Evolutionary conservation across 2,113 vertebrate genomes (phyloP), one percentile per base, ranked within the genome.

Genomic region (Pedetes capensis): DNA sequence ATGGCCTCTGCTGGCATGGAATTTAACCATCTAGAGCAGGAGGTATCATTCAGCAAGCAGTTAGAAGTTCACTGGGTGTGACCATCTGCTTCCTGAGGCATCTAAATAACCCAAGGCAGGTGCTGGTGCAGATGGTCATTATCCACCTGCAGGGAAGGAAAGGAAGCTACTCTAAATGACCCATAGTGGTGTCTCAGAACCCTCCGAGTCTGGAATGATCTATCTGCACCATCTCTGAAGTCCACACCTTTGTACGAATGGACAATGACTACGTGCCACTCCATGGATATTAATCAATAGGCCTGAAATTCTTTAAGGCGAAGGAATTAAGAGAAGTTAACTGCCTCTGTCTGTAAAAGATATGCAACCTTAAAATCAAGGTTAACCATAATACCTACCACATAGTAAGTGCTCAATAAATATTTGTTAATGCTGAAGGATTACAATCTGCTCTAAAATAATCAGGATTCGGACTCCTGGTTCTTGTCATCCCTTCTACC

Each of bases 51-150:
- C 80, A 80, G 82, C 39, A 91, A 81, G 53, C 78, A 80, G 68
- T 83, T 89, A 80, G 72, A 92, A 81, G 90, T 89, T 89, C 90
- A 72, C 66, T 76, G 87, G 76, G 4, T 71, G 39, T 88, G 78
- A 63, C 86, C 91, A 89, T 86, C 93, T 96, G 95, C 57, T 94
- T 92, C 78, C 72, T 27, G 68, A 57, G 80, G 66, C 42, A 81
- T 23, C 63, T 71, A 55, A 76, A 44, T 68, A 90, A 74, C 83
- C 59, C 2, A 47, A 84, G 51, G 74, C 92, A 91, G 94, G 72
- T 64, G 49, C 57, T 51, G 68, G 55, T 59, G 12, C 84, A 92
- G 80, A 93, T 72, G 76, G 87, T 53, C 63, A 53, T 42, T 83
- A 86, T 72, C 76, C 53, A 74, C 64, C 42, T 32, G 4, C 75